phyloP scores from a whole-genome alignment of 2,888 invertebrate genomes.

The Suillia variegata region DNA sequence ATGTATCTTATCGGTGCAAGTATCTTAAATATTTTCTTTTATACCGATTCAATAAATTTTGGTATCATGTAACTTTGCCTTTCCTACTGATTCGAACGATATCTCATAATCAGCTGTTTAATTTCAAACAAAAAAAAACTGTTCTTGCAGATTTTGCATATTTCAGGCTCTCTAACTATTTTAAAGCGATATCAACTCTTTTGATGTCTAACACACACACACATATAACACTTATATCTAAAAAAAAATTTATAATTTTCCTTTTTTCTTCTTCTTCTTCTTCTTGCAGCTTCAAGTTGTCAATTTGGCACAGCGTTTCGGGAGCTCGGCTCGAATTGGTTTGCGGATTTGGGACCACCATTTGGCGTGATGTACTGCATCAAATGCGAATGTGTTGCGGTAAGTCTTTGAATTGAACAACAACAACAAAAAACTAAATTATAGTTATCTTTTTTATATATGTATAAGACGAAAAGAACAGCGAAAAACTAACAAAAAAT shows the following conservation, averaged over 20 bases:
- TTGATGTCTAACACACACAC: too few species aligned
- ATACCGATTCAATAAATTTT: too few species aligned
- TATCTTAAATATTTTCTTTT: too few species aligned
- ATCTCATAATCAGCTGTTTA: too few species aligned
- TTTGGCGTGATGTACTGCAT: conserved; percentile 95
- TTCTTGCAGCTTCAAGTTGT: conserved; percentile 82
- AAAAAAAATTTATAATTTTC: not conserved
- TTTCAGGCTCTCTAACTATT: too few species aligned
- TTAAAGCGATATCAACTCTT: too few species aligned
- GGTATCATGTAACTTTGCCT: too few species aligned
- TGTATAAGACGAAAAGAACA: not conserved
- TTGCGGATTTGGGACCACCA: conserved; percentile 89
- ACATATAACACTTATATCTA: too few species aligned
- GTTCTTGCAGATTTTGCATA: too few species aligned
- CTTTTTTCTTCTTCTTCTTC: conserved; percentile 50
- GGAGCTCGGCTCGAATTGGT: conserved; percentile 90
- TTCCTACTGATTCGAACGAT: too few species aligned
- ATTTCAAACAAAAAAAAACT: too few species aligned
- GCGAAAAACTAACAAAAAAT: not conserved
- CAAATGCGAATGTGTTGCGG: conserved; percentile 92
- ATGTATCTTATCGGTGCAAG: too few species aligned
- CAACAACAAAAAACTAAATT: not conserved
- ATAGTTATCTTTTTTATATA: not conserved
- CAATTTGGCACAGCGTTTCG: conserved; percentile 86
- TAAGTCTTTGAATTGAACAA: conserved; percentile 67